These are phyloP conservation scores for Myanophis thanlyinensis DNA, from an alignment of 2,113 vertebrate genomes.

Conservation along the genomic window DNA sequence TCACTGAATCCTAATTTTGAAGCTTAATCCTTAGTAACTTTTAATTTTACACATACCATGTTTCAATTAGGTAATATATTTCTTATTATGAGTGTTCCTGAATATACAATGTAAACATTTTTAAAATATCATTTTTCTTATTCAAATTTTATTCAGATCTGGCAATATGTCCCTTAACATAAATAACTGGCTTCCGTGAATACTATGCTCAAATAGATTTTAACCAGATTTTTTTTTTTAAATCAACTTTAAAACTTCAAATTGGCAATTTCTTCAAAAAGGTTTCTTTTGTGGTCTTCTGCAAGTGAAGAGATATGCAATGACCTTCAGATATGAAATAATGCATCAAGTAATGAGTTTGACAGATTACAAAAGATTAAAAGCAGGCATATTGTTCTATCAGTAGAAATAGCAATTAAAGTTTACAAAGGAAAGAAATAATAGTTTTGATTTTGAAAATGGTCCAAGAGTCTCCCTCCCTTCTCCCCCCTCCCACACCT, in stretches of 20 bases:
- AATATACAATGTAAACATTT: background rate
- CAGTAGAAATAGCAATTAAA: background rate
- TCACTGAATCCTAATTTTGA: background rate
- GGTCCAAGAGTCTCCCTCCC: background rate
- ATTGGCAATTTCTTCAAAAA: background rate
- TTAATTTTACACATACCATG: background rate
- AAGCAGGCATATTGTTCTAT: background rate
- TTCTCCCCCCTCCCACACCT: background rate
- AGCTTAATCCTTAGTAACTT: background rate
- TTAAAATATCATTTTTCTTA: background rate
- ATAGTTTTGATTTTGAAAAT: background rate
- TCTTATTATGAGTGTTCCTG: background rate
- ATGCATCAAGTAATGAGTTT: conserved; percentile 5
- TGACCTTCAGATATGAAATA: conserved; percentile 9
- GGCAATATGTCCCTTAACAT: background rate
- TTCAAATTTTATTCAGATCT: background rate
- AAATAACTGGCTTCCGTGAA: background rate
- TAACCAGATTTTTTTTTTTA: background rate
- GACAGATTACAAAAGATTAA: conserved; percentile 20
- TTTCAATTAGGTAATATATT: background rate
- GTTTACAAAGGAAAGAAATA: background rate
- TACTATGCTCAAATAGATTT: conserved; percentile 14
- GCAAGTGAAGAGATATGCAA: conserved; percentile 31
- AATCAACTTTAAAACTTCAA: background rate
- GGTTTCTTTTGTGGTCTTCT: conserved; percentile 46